phyloP scores from a whole-genome alignment of 2,888 invertebrate genomes.

The Chloroclysta siterata region DNA sequence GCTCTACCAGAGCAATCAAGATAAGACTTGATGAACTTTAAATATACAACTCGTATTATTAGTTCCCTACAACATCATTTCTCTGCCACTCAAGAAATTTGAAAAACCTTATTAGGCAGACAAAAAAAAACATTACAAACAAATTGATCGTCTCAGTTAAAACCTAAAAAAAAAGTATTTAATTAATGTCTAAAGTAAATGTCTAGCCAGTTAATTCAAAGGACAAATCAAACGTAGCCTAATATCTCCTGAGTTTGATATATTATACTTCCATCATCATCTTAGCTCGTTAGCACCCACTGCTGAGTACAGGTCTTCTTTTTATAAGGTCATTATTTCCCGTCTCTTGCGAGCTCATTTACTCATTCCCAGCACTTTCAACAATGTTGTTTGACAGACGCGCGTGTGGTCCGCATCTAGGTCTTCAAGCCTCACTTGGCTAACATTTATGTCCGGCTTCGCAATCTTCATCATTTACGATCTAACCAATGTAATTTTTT shows the following conservation, averaged over 20 bases:
- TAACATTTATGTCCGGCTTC: background rate
- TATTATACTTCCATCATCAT: too few relatives aligned
- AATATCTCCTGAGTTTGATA: too few relatives aligned
- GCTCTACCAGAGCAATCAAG: constrained; percentile 6
- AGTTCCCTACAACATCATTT: background rate
- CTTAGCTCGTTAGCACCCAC: background rate
- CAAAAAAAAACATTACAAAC: too few relatives aligned
- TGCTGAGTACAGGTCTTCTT: background rate
- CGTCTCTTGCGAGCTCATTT: background rate
- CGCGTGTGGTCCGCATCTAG: background rate
- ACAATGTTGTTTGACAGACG: background rate
- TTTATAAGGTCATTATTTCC: background rate
- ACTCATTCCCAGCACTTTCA: background rate
- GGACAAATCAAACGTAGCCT: too few relatives aligned
- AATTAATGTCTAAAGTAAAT: background rate
- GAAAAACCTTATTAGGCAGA: background rate
- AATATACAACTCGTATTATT: background rate
- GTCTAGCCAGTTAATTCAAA: background rate
- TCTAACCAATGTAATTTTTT: background rate
- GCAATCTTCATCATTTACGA: background rate
- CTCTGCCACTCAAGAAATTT: constrained; percentile 1
- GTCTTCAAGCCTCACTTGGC: background rate
- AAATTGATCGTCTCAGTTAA: background rate
- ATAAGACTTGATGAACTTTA: constrained; percentile 4
- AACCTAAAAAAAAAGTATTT: too few relatives aligned